Evolutionary conservation across 2,888 invertebrate species (phyloP).

Genomic region (Stenotaenia linearis): DNA sequence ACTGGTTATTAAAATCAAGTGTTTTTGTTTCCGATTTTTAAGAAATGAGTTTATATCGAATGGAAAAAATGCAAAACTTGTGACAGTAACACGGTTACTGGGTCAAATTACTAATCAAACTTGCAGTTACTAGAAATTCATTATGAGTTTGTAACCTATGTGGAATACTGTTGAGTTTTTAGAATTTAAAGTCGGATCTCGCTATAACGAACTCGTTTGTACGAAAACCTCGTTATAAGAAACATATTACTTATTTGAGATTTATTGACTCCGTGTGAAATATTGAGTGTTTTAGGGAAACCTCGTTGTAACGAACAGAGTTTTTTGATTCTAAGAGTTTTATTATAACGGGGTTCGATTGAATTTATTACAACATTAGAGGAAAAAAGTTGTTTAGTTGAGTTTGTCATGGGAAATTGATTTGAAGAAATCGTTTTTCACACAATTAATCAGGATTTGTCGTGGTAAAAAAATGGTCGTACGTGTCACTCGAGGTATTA

Average conservation of each 20-base stretch:
- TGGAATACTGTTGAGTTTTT: no score
- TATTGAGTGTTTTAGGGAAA: no score
- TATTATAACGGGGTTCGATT: no score
- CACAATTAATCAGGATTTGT: neutral
- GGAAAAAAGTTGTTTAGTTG: no score
- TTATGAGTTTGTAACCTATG: neutral
- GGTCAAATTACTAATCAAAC: constrained; percentile 5
- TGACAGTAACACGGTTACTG: neutral
- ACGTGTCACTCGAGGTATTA: neutral
- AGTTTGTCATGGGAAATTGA: neutral
- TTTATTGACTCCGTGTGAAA: no score
- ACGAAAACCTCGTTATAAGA: no score
- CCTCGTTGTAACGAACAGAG: no score
- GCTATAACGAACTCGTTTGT: no score
- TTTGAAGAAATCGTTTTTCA: neutral
- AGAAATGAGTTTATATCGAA: neutral
- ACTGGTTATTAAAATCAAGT: neutral
- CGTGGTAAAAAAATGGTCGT: neutral
- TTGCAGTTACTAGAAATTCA: neutral
- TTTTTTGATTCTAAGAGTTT: no score
- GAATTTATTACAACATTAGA: no score
- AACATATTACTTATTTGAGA: no score
- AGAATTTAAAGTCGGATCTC: no score
- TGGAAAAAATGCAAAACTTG: neutral
- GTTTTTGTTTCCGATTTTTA: neutral